phyloP scores from a whole-genome alignment of 1,140 invertebrate genomes.

The Drosophila neocordata region DNA sequence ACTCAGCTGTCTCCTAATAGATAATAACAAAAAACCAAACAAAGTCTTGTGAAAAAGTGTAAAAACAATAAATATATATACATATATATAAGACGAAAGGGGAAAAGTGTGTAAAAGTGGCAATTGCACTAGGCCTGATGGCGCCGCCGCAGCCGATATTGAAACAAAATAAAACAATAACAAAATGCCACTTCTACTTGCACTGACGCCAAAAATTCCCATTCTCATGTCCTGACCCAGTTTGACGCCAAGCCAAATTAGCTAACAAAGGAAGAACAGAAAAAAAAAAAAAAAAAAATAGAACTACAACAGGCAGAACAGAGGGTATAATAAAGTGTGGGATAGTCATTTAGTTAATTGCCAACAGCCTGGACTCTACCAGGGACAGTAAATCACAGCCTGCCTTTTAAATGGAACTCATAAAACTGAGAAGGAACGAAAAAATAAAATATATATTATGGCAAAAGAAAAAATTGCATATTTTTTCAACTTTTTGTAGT shows the following conservation, averaged over 20 bases:
- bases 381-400: constrained; percentile 38
- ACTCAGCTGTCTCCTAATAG: constrained; percentile 49
- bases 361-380: constrained; percentile 15
- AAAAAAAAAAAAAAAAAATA: neutral
- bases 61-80: too few relatives aligned
- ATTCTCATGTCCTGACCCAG: constrained; percentile 32
- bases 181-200: constrained; percentile 52
- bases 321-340: constrained; percentile 34
- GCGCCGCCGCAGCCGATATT: constrained; percentile 49
- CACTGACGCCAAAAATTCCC: constrained; percentile 35
- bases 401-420: constrained; percentile 55
- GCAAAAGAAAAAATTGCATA: neutral
- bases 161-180: constrained; percentile 61
- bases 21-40: constrained; percentile 49
- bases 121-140: constrained; percentile 46
- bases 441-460: constrained; percentile 23
- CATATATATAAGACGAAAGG: constrained; percentile 7
- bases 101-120: constrained; percentile 19
- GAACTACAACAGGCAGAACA: too few relatives aligned
- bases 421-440: constrained; percentile 34
- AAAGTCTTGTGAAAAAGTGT: constrained; percentile 10
- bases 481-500: neutral
- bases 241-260: constrained; percentile 74
- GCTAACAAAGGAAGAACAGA: constrained; percentile 32
- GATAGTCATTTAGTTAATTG: constrained; percentile 75